Evolutionary conservation across 2,113 vertebrate species (phyloP).

Genomic region (Gobius niger): DNA sequence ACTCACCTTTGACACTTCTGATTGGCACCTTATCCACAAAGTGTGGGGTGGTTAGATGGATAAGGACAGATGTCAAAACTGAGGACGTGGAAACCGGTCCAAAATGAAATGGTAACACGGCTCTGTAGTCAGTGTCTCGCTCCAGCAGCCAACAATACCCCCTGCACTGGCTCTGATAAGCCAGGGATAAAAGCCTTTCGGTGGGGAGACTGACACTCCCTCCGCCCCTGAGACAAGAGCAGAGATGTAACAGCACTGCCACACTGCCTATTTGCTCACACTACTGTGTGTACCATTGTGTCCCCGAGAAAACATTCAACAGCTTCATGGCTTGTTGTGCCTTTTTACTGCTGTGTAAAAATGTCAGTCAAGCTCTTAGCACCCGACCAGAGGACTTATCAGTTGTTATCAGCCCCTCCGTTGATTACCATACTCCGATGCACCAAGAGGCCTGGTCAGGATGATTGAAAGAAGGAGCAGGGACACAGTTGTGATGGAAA

Average conservation of each 20-base stretch:
- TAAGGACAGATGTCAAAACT: not conserved
- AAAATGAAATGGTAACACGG: conserved; percentile 47
- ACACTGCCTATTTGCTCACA: conserved; percentile 33
- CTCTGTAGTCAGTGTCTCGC: conserved; percentile 63
- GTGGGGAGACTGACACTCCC: conserved; percentile 63
- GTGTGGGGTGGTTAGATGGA: conserved; percentile 49
- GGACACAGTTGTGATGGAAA: not conserved
- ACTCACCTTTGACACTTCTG: not conserved
- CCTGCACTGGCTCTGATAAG: conserved; percentile 85
- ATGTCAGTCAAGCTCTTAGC: conserved; percentile 50
- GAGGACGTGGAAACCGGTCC: conserved; percentile 20
- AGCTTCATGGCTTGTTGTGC: conserved; percentile 37
- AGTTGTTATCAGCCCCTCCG: conserved; percentile 52
- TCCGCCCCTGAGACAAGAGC: conserved; percentile 29
- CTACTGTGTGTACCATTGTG: conserved; percentile 16
- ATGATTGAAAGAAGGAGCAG: conserved; percentile 35
- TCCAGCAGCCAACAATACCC: conserved; percentile 70
- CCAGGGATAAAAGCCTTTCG: conserved; percentile 74
- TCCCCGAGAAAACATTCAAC: conserved; percentile 33
- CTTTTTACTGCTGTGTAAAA: conserved; percentile 59
- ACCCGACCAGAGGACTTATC: conserved; percentile 55
- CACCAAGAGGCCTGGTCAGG: conserved; percentile 51
- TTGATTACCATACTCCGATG: conserved; percentile 50
- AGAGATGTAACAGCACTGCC: conserved; percentile 18
- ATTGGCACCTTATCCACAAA: not conserved